Conservation (phyloP, 2,113 vertebrate species). For the Epinephelus fuscoguttatus region DNA sequence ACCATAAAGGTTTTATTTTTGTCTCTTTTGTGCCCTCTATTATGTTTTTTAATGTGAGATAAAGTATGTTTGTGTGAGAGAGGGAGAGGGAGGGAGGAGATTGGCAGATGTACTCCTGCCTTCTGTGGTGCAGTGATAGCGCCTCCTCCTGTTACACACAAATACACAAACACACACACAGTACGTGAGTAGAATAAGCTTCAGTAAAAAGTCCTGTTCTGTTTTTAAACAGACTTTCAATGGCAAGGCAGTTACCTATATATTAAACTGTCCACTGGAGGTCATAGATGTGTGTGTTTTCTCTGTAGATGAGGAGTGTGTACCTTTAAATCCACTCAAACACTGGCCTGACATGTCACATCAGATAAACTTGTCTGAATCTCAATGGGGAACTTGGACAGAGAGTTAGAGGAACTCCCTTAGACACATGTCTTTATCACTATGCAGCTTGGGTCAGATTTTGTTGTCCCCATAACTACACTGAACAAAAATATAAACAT, state of each 20-base stretch:
- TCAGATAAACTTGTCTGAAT: background rate
- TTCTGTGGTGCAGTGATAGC: conserved; percentile 56
- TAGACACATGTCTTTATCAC: background rate
- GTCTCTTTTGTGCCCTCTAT: background rate
- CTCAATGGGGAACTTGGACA: background rate
- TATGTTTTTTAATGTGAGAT: conserved; percentile 1
- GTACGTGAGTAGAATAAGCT: background rate
- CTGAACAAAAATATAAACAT: too few relatives aligned
- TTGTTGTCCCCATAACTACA: background rate
- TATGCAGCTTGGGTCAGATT: background rate
- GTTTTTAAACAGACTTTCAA: background rate
- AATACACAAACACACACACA: background rate
- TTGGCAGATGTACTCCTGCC: conserved; percentile 32
- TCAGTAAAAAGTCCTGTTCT: background rate
- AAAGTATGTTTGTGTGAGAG: background rate
- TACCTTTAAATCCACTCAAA: background rate
- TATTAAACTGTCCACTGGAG: background rate
- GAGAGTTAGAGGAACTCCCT: background rate
- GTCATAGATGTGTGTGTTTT: background rate
- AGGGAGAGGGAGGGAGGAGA: conserved; percentile 9
- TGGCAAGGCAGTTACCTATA: background rate
- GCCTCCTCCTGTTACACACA: conserved; percentile 22
- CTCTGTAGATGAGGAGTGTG: background rate
- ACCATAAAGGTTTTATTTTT: background rate
- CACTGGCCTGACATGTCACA: background rate